These are phyloP conservation scores for Hecatera dysodea DNA, from an alignment of 2,888 invertebrate genomes.

Conservation along the genomic window DNA sequence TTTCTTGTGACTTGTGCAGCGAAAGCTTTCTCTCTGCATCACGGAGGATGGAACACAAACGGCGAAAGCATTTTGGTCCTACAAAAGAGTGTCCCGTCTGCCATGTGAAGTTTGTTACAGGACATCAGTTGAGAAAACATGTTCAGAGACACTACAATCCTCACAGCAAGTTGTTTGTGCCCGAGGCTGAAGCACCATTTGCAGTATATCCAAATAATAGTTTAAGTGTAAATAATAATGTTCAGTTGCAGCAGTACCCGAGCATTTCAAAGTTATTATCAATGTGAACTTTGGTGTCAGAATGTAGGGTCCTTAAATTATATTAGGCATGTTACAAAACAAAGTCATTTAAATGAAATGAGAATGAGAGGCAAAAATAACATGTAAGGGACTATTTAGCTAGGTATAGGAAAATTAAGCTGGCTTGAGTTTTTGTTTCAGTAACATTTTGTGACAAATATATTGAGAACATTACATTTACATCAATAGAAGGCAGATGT, in stretches of 20 bases:
- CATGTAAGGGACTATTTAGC: background rate
- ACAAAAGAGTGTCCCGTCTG: conserved; percentile 80
- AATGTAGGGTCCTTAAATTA: background rate
- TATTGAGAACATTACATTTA: background rate
- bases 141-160: conserved; percentile 81
- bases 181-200: conserved; percentile 46
- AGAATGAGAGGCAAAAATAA: background rate
- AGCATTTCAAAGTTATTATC: conserved; percentile 59
- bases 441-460: background rate
- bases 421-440: background rate
- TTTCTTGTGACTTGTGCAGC: conserved; percentile 81
- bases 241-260: conserved; percentile 54
- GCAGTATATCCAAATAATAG: conserved; percentile 33
- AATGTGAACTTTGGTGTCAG: conserved; percentile 29
- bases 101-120: conserved; percentile 78
- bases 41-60: conserved; percentile 81
- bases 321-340: background rate
- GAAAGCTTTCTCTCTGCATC: conserved; percentile 84
- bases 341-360: background rate
- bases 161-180: conserved; percentile 80
- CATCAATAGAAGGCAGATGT: background rate
- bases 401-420: background rate
- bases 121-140: conserved; percentile 77
- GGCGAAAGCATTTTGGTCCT: conserved; percentile 81
- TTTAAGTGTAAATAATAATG: conserved; percentile 44